These are phyloP conservation scores for Andrena chrysosceles DNA, from an alignment of 2,888 invertebrate species.

Conservation along the genomic window DNA sequence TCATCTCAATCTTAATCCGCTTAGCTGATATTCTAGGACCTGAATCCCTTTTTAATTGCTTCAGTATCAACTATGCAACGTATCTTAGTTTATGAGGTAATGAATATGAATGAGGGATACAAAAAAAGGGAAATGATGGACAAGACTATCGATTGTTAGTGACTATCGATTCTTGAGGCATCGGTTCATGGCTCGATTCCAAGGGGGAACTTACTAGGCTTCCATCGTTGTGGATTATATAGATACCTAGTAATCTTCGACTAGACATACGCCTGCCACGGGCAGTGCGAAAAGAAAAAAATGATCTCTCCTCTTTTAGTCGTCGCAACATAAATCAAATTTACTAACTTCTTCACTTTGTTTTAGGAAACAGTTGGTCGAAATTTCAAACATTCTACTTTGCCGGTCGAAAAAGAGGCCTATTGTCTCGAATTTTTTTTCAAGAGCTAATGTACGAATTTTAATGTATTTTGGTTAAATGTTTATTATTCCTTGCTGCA, in stretches of 20 bases:
- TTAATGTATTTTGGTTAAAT: no score
- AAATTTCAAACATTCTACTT: not conserved
- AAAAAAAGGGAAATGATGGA: constrained; percentile 30
- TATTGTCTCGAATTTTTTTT: no score
- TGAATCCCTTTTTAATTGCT: constrained; percentile 3
- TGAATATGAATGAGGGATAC: constrained; percentile 58
- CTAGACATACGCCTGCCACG: constrained; percentile 62
- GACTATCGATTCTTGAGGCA: constrained; percentile 70
- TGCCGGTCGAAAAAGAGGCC: not conserved
- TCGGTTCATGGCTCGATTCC: constrained; percentile 67
- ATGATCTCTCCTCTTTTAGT: constrained; percentile 13
- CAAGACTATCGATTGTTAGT: constrained; percentile 70
- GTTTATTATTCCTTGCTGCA: no score
- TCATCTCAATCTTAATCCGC: no score
- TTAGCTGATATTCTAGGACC: not conserved
- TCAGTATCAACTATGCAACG: constrained; percentile 52
- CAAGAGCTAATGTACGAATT: no score
- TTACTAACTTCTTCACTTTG: not conserved
- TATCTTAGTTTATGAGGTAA: constrained; percentile 35
- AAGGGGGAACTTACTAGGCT: constrained; percentile 76
- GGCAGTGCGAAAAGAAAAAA: constrained; percentile 19
- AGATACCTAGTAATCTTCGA: constrained; percentile 69
- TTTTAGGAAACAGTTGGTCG: not conserved
- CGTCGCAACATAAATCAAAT: not conserved
- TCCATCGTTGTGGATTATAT: constrained; percentile 77